Evolutionary conservation across 2,797 vertebrate genomes (phyloP), one percentile per base, ranked within the genome.

Genomic region (Zalophus californianus): DNA sequence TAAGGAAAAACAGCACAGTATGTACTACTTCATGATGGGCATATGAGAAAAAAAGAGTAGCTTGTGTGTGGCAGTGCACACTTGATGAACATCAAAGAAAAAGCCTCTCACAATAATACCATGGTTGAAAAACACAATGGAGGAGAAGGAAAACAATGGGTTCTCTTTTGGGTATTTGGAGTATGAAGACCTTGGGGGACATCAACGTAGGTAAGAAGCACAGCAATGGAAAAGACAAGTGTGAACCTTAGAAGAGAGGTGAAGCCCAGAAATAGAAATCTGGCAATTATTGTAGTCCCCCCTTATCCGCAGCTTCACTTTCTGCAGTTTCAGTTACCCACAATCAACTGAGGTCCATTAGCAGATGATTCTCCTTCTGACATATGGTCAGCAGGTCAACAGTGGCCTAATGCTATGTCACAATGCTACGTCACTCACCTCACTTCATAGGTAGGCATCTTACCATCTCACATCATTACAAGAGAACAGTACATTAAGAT

Each of bases 11-110:
- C 16, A 12, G 25, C 1, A 87, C 15, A 77, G 7, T 50, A 25
- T 35, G 21, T 18, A 54, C 38, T 18, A 54, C 48, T 90, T 96
- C 27, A 68, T 56, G 41, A 86, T 5, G 5, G 73, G 18, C 20
- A 91, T 18, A 35, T 20, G 14, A 32, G 13, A 14, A 29, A 80
- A 11, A 78, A 50, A 66, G 18, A 84, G 27, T 16, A 90, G 41
- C 58, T 79, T 75, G 58, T 66, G 6, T 77, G 32, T 21, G 54
- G 21, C 38, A 77, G 9, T 35, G 73, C n/a, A 10, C 32, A 82
- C 80, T 21, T 85, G 62, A 89, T 16, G 95, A 91, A 82, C 23
- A 90, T 56, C 14, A 73, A 86, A 92, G 32, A 86, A 72, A 94
- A 95, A 25, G 23, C 32, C 21, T 27, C 66, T 73, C 66, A 29